phyloP scores from a whole-genome alignment of 2,888 invertebrate genomes.

The Neria commutata region DNA sequence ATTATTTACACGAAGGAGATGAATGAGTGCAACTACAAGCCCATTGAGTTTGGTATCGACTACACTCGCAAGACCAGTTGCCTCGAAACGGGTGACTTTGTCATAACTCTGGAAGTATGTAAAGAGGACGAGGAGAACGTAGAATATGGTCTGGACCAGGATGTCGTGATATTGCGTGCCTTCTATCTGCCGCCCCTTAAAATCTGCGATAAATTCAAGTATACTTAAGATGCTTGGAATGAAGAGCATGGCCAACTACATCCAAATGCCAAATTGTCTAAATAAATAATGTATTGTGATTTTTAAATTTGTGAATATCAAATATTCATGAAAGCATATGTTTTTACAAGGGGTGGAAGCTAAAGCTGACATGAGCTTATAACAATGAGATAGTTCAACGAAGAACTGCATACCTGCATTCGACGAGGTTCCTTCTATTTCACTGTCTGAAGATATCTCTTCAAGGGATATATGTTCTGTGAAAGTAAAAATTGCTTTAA shows the following conservation, averaged over 20 bases:
- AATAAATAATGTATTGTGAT: background rate
- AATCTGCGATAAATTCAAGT: slow-evolving; percentile 47
- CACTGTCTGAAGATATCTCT: slow-evolving; percentile 66
- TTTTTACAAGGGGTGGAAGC: no score
- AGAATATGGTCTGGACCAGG: slow-evolving; percentile 40
- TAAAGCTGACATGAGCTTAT: no score
- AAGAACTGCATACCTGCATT: slow-evolving; percentile 35
- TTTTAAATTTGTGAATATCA: background rate
- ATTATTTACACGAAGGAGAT: slow-evolving; percentile 46
- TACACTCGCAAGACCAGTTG: slow-evolving; percentile 46
- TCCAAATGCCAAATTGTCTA: background rate
- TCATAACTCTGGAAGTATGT: slow-evolving; percentile 50
- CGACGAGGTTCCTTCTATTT: slow-evolving; percentile 43
- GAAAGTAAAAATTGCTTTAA: background rate
- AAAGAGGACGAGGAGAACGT: slow-evolving; percentile 45
- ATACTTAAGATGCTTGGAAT: slow-evolving; percentile 31
- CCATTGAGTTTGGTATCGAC: slow-evolving; percentile 52
- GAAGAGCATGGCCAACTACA: slow-evolving; percentile 18
- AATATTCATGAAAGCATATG: background rate
- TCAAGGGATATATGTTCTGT: slow-evolving; percentile 68
- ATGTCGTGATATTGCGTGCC: slow-evolving; percentile 53
- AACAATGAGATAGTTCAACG: background rate
- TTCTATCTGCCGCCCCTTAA: slow-evolving; percentile 48
- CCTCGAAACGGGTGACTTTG: slow-evolving; percentile 55
- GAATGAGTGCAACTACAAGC: slow-evolving; percentile 38